phyloP scores from a whole-genome alignment of 1,140 invertebrate species.

The Drosophila tsacasi region DNA sequence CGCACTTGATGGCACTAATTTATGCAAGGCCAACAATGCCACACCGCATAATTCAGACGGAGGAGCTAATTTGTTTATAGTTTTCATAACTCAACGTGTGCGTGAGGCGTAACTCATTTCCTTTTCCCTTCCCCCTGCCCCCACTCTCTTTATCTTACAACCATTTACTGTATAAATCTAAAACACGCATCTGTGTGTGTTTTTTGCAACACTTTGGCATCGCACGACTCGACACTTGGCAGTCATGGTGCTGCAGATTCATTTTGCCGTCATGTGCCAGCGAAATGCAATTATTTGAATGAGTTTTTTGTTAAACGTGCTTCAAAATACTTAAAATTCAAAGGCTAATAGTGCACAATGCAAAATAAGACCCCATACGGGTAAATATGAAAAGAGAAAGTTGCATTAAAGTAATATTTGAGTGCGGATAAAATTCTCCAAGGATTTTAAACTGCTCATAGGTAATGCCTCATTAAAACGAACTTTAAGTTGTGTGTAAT shows the following conservation, averaged over 20 bases:
- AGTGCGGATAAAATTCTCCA: not conserved
- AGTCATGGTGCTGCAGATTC: slow-evolving; percentile 33
- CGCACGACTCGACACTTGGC: slow-evolving; percentile 54
- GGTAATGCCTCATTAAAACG: not conserved
- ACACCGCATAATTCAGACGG: slow-evolving; percentile 68
- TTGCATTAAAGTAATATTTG: slow-evolving; percentile 16
- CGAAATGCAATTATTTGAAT: slow-evolving; percentile 58
- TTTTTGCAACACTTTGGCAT: slow-evolving; percentile 46
- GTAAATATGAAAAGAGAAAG: slow-evolving; percentile 35
- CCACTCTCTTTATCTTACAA: slow-evolving; percentile 20
- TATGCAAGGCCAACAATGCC: slow-evolving; percentile 73
- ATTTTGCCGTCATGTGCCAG: slow-evolving; percentile 52
- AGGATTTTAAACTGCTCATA: slow-evolving; percentile 3
- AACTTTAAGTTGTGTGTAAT: not conserved
- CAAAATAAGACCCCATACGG: slow-evolving; percentile 10
- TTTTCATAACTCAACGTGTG: slow-evolving; percentile 79
- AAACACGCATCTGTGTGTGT: slow-evolving; percentile 33
- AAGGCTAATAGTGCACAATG: slow-evolving; percentile 25
- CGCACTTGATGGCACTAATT: slow-evolving; percentile 70
- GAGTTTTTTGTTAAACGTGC: slow-evolving; percentile 48
- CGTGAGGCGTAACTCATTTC: slow-evolving; percentile 65
- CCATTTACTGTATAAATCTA: slow-evolving; percentile 32
- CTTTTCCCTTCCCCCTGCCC: not conserved
- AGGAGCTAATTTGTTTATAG: slow-evolving; percentile 80
- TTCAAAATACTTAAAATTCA: slow-evolving; percentile 26